Evolutionary conservation across 2,113 vertebrate species (phyloP).

Genomic region (Eulemur macaco): DNA sequence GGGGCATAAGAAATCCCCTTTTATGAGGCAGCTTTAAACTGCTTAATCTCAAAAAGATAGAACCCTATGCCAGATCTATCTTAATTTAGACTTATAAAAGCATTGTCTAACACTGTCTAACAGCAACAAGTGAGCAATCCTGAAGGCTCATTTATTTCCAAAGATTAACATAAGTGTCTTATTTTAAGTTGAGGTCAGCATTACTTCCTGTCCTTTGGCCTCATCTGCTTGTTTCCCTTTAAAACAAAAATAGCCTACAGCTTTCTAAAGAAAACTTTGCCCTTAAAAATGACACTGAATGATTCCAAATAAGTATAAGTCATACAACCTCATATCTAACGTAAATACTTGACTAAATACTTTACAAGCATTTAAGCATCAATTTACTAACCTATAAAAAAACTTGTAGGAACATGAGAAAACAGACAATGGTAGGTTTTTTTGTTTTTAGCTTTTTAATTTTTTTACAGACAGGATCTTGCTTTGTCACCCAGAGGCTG

Average conservation of each 20-base stretch:
- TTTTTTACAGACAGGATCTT: too few relatives aligned
- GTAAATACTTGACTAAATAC: conserved; percentile 8
- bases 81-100: conserved; percentile 28
- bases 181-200: conserved; percentile 34
- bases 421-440: neutral
- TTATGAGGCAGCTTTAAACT: conserved; percentile 17
- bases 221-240: neutral
- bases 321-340: neutral
- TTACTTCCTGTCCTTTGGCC: neutral
- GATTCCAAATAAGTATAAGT: neutral
- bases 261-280: conserved; percentile 10
- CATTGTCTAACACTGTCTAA: conserved; percentile 1
- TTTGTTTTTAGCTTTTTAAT: too few relatives aligned
- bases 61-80: neutral
- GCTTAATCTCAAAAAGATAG: neutral
- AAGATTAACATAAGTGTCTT: conserved; percentile 28
- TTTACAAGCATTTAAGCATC: conserved; percentile 30
- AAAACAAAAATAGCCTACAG: neutral
- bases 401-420: neutral
- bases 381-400: conserved; percentile 11
- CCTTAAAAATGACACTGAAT: conserved; percentile 42
- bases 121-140: neutral
- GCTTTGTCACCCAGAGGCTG: too few relatives aligned
- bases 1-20: neutral
- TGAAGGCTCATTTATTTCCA: neutral